Evolutionary conservation across 1,140 invertebrate genomes (phyloP).

Genomic region (Sycobia sp.): DNA sequence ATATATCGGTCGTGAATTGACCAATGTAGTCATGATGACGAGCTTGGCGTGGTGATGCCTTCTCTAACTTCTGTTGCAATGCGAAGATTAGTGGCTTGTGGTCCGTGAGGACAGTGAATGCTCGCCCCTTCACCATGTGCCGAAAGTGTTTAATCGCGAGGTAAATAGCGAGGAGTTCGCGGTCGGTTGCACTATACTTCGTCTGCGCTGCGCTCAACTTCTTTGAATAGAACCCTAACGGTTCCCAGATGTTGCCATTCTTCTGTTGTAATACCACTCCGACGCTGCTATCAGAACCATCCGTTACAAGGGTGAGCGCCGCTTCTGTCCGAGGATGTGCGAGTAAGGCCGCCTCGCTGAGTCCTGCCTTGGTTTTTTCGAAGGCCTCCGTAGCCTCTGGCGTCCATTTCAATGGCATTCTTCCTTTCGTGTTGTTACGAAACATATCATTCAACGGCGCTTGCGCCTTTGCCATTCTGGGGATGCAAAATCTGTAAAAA

Average conservation of each 20-base stretch:
- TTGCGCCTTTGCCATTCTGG: background rate
- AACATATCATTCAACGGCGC: background rate
- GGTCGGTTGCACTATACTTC: slow-evolving; percentile 49
- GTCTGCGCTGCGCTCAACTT: slow-evolving; percentile 42
- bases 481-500: slow-evolving; percentile 14
- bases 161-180: slow-evolving; percentile 54
- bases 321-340: slow-evolving; percentile 30
- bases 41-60: too few species aligned
- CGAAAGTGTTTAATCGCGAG: too few species aligned
- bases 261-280: slow-evolving; percentile 40
- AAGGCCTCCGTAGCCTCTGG: slow-evolving; percentile 31
- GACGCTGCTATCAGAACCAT: slow-evolving; percentile 38
- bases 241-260: slow-evolving; percentile 39
- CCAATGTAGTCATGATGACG: too few species aligned
- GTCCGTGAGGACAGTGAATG: too few species aligned
- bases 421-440: background rate
- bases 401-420: slow-evolving; percentile 7
- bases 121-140: too few species aligned
- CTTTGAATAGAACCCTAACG: slow-evolving; percentile 54
- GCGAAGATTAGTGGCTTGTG: too few species aligned
- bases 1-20: too few species aligned
- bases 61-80: too few species aligned
- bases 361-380: slow-evolving; percentile 42
- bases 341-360: slow-evolving; percentile 35
- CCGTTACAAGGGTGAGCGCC: slow-evolving; percentile 19